Base-by-base conservation (phyloP, 2,888 invertebrate species). In the Caenorhabditis virilis region DNA sequence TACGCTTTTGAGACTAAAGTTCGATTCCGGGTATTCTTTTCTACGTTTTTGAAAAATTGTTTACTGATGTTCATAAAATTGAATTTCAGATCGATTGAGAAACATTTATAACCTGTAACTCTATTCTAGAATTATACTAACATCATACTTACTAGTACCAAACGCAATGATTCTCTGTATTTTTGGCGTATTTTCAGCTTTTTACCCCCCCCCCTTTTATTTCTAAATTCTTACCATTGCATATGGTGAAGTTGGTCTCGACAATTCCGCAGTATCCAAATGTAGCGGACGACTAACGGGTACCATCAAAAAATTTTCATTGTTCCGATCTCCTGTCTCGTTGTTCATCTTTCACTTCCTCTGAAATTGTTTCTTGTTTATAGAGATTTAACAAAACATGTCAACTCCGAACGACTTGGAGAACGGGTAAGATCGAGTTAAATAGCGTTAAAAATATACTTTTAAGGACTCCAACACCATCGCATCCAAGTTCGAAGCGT, bases 271-370 rank as follows among this genome's bases (percentile, higher is more conserved):
- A 15, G 58, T 58, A 27, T 74, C 71, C 23, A 74, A 42, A 51
- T 72, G 69, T 15, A 74, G 60, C 6, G 71, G 74, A 27, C 69
- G 50, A 20, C 47, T 55, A 13, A 67, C 60, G n/a, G 72, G 72
- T 26, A 73, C 65, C 36, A 50, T 60, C 15, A 73, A 51, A 35
- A 60, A 57, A 38, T 60, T 39, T 22, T 48, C n/a, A 23, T 48
- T 42, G n/a, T n/a, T n/a, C n/a, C n/a, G 30, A 9, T 13, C 30
- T 30, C 30, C 30, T 30, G 30, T 6, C 30, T n/a, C n/a, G n/a
- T n/a, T n/a, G n/a, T n/a, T n/a, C n/a, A n/a, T n/a, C n/a, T n/a
- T n/a, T n/a, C n/a, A n/a, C n/a, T n/a, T n/a, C n/a, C n/a, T n/a
- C n/a, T n/a, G n/a, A n/a, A 30, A 9, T 30, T 30, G 33, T 51